Conservation (phyloP, 2,888 invertebrate species). For the Falcaria lacertinaria region DNA sequence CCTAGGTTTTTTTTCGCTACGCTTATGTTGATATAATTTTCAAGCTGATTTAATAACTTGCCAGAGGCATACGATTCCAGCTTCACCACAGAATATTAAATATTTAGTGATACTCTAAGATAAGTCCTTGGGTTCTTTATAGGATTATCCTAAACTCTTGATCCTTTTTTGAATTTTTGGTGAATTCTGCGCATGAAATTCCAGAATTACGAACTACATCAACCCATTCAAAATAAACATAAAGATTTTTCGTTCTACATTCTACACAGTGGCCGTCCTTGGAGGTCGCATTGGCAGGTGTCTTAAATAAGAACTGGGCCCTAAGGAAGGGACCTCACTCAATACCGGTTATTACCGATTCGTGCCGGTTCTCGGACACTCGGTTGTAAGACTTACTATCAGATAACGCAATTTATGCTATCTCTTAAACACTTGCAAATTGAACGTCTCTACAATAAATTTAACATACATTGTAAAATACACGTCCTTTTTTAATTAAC, state of each 20-base stretch:
- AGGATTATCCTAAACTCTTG: no score
- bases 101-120: no score
- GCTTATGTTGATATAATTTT: no score
- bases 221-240: no score
- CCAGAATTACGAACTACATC: no score
- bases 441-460: neutral
- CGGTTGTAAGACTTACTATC: neutral
- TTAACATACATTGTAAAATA: neutral
- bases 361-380: neutral
- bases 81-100: no score
- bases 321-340: slow-evolving; percentile 3
- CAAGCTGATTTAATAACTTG: no score
- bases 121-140: no score
- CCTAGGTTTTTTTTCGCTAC: no score
- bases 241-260: slow-evolving; percentile 4
- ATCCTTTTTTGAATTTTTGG: no score
- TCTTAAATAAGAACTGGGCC: slow-evolving; percentile 29
- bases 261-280: slow-evolving; percentile 37
- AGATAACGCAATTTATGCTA: slow-evolving; percentile 2
- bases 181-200: no score
- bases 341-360: slow-evolving; percentile 11
- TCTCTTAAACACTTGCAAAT: slow-evolving; percentile 2
- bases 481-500: neutral
- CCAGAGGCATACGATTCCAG: no score
- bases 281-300: slow-evolving; percentile 46